These are phyloP conservation scores for Bembecia ichneumoniformis DNA, from an alignment of 2,888 invertebrate species.

Conservation along the genomic window DNA sequence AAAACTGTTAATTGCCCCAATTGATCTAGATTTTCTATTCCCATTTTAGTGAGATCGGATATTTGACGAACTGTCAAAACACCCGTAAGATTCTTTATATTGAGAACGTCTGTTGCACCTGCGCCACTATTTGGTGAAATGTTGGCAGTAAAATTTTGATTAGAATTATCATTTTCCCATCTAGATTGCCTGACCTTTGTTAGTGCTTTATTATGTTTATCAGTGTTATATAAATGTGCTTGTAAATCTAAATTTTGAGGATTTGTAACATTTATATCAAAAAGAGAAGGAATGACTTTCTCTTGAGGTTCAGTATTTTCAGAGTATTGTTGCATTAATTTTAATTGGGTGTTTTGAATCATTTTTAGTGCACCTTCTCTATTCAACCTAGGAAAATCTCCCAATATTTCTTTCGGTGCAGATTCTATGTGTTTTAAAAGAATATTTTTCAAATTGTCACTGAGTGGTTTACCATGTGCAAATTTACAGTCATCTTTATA, in stretches of 20 bases:
- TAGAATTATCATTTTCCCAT: conserved; percentile 60
- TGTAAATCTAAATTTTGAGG: conserved; percentile 41
- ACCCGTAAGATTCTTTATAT: conserved; percentile 71
- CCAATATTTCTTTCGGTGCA: conserved; percentile 90
- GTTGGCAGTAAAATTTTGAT: conserved; percentile 36
- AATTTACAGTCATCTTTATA: conserved; percentile 92
- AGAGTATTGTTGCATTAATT: conserved; percentile 56
- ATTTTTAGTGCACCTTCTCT: conserved; percentile 80
- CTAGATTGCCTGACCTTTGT: conserved; percentile 64
- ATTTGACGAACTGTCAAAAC: conserved; percentile 72
- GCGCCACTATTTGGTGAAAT: conserved; percentile 37
- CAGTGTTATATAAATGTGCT: conserved; percentile 41
- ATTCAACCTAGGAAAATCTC: conserved; percentile 88
- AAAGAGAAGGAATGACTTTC: conserved; percentile 56
- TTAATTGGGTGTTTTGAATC: conserved; percentile 59
- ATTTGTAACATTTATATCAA: conserved; percentile 60
- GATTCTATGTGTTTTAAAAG: conserved; percentile 86
- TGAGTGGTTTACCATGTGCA: conserved; percentile 90
- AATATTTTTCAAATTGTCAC: conserved; percentile 80
- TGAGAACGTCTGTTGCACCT: conserved; percentile 52
- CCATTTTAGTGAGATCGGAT: conserved; percentile 71
- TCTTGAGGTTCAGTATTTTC: conserved; percentile 41
- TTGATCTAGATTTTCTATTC: conserved; percentile 75
- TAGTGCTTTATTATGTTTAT: conserved; percentile 51
- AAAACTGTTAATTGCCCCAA: conserved; percentile 74